Evolutionary conservation across 2,113 vertebrate genomes (phyloP), one percentile per base, ranked within the genome.

Genomic region (Gulo gulo): DNA sequence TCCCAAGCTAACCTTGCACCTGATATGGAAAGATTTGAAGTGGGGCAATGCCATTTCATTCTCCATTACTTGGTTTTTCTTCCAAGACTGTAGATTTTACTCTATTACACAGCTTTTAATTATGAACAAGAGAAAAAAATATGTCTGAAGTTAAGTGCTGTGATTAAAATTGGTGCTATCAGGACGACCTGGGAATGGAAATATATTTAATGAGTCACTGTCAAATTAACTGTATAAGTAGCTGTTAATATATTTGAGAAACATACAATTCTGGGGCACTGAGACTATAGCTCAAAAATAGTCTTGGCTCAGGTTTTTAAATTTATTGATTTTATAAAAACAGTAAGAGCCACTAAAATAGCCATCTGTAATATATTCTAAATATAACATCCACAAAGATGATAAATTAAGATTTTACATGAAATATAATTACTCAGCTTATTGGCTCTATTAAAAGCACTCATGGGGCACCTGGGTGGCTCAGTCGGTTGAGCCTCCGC

Each of bases 181-280:
- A 93, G 45, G 84, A 50, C 9, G 52, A 98, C 94, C 95, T 79
- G 83, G n/a, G 89, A 97, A 95, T 57, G 98, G 71, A 98, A 95
- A 94, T 88, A 92, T 71, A 83, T 87, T 97, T 98, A 97, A 94
- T 78, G 67, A 91, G 91, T 98, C 94, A 97, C 59, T 97, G 91
- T 50, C 69, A 95, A 96, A 97, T 96, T 98, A 97, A 96, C 93
- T 97, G 83, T 90, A 93, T 63, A 97, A 98, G 93, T 96, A 90
- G 76, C 26, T 79, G 55, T 96, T 98, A 81, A 91, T 65, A 74
- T 89, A 59, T 96, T 81, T 93, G 73, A 86, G 50, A 93, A 96
- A 97, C 84, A 83, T 57, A 96, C 55, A 97, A 93, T 97, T 90
- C 96, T 45, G 52, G 29, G 78, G 81, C 90, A 80, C 55, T 88